Evolutionary conservation across 2,113 vertebrate species (phyloP).

Genomic region (Murina feae): DNA sequence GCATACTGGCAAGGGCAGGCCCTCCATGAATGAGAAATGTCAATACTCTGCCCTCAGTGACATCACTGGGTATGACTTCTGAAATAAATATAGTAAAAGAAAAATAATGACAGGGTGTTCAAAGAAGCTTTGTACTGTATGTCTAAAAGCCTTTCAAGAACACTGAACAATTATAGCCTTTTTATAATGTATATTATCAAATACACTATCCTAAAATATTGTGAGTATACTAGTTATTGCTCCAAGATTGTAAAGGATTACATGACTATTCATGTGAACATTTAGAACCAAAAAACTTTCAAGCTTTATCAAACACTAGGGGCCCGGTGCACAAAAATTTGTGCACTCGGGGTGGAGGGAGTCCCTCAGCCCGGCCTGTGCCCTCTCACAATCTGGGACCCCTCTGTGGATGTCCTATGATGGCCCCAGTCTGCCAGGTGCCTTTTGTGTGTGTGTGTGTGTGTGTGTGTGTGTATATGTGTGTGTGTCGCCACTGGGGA

Average conservation of each 20-base stretch:
- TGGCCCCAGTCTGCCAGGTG: too few relatives aligned
- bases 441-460: too few relatives aligned
- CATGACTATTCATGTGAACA: not conserved
- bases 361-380: too few relatives aligned
- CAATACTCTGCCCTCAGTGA: slow-evolving; percentile 2
- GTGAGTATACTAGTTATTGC: not conserved
- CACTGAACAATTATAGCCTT: not conserved
- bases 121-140: not conserved
- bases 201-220: slow-evolving; percentile 7
- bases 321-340: too few relatives aligned
- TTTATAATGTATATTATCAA: slow-evolving; percentile 28
- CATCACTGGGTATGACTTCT: not conserved
- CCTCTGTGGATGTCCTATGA: too few relatives aligned
- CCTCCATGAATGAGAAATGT: slow-evolving; percentile 10
- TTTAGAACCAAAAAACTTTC: not conserved
- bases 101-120: slow-evolving; percentile 45
- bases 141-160: slow-evolving; percentile 51
- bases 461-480: too few relatives aligned
- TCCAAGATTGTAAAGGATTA: not conserved
- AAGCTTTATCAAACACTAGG: not conserved
- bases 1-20: slow-evolving; percentile 29
- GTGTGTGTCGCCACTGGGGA: too few relatives aligned
- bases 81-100: slow-evolving; percentile 46
- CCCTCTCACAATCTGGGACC: too few relatives aligned
- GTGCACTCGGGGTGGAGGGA: too few relatives aligned